Conservation (phyloP, 2,888 invertebrate genomes). For the Apotomis betuletana region DNA sequence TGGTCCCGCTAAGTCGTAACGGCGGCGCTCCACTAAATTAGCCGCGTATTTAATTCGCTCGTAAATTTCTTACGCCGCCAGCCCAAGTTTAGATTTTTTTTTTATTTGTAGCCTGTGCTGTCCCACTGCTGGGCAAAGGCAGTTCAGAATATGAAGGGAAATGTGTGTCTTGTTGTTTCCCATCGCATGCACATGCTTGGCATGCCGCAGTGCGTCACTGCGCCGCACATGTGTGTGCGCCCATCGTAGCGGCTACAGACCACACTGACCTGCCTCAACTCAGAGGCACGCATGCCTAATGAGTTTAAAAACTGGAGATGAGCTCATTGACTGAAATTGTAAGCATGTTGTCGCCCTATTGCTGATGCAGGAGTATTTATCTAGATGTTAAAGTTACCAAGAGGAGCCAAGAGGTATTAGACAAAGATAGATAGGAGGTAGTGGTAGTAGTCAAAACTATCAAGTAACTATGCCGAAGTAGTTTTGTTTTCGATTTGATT, state of each 20-base stretch:
- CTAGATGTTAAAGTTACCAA: too few species aligned
- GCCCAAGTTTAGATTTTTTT: too few species aligned
- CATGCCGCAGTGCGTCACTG: not conserved
- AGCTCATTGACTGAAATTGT: too few species aligned
- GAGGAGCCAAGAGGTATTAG: too few species aligned
- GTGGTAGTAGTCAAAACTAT: too few species aligned
- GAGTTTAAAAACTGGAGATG: not conserved
- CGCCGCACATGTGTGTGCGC: not conserved
- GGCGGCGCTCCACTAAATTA: not conserved
- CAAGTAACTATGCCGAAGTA: too few species aligned
- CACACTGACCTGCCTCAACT: slow-evolving; percentile 13
- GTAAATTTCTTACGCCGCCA: not conserved
- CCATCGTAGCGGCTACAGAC: not conserved
- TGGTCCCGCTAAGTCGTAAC: not conserved
- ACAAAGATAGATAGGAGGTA: too few species aligned
- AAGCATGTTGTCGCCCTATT: too few species aligned
- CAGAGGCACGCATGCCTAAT: slow-evolving; percentile 1
- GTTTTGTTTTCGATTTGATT: too few species aligned
- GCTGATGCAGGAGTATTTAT: too few species aligned
- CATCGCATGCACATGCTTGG: not conserved
- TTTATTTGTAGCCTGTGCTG: too few species aligned
- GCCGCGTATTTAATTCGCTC: slow-evolving; percentile 3
- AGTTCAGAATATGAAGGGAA: not conserved
- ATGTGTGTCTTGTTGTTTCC: slow-evolving; percentile 17
- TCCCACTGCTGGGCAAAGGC: too few species aligned